Evolutionary conservation across 2,113 vertebrate genomes (phyloP), one percentile per base, ranked within the genome.

Genomic region (Ivindomyrus marchei): DNA sequence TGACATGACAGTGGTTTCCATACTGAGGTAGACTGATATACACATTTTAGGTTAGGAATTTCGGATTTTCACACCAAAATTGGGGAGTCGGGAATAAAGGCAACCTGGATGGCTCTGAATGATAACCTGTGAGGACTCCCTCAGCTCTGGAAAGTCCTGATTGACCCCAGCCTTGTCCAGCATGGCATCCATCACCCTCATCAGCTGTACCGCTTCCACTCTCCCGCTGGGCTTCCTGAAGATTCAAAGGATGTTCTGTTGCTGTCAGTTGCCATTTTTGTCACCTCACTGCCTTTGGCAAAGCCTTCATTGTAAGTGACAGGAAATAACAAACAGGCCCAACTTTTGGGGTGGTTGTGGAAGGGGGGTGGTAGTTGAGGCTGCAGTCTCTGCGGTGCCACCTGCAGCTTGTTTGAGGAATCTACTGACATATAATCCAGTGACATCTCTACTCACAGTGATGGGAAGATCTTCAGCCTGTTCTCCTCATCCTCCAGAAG

Each of bases 101-200:
- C 10, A n/a, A 53, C 21, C 56, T n/a, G 56, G 13, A 31, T 10
- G 6, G 56, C 42, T 88, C 19, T 45, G n/a, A 15, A 31, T 27
- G 21, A 10, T 15, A 89, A 95, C 97, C 96, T 98, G 96, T n/a
- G 96, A 97, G 88, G 96, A 90, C 5, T 95, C 95, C 27, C 94
- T 95, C 89, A 95, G 90, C 88, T 96, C 94, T 9, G 95, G 91
- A 11, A 92, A 87, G 89, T 95, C 92, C 80, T 93, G 93, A 90
- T 96, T 95, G 56, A 95, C 93, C 3, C 97, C 97, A 77, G 96
- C 97, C 92, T 95, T 96, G 93, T 97, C 94, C 90, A 98, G 89
- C 97, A 98, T 97, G 53, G 94, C 89, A 42, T 98, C 97, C 97
- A 98, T 98, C 91, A 97, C 95, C 21, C 93, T 93, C 93, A 95